Percentiles rank a stretch among this genome's conserved stretches.
Evolutionary conservation across 2,113 vertebrate genomes (phyloP).

Genomic region (Leucoraja erinaceus): DNA sequence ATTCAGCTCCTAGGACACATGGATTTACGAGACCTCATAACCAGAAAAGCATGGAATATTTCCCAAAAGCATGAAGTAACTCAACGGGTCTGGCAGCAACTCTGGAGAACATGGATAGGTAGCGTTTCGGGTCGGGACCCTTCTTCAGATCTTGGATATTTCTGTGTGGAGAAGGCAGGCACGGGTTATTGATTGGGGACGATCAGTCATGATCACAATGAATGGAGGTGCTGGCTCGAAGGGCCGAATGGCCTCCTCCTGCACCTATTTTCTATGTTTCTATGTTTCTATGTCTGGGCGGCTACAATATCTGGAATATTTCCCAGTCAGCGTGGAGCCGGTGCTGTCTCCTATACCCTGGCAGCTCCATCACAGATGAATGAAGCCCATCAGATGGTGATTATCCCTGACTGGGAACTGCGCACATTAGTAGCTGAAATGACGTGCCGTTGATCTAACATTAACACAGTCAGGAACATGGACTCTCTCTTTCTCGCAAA

Average conservation of each 20-base stretch:
- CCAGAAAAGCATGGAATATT: neutral
- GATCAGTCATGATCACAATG: no score
- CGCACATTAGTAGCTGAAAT: neutral
- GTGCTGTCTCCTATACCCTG: neutral
- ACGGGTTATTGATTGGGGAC: no score
- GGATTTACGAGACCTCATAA: neutral
- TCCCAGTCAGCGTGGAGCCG: neutral
- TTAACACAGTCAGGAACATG: neutral
- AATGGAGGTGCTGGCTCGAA: no score
- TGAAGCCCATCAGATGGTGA: neutral
- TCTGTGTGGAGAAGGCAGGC: no score
- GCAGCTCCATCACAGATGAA: neutral
- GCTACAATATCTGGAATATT: neutral
- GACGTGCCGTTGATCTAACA: neutral
- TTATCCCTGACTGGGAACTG: neutral
- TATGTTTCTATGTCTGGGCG: no score
- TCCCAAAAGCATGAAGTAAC: neutral
- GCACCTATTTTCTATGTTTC: no score
- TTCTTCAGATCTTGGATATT: no score
- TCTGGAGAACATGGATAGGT: no score
- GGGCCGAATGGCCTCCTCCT: no score
- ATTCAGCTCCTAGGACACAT: no score
- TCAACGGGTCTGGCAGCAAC: no score
- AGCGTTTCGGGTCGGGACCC: no score
- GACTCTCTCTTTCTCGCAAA: neutral